Base-by-base conservation (phyloP, 1,140 invertebrate genomes). In the Theocolax elegans region DNA sequence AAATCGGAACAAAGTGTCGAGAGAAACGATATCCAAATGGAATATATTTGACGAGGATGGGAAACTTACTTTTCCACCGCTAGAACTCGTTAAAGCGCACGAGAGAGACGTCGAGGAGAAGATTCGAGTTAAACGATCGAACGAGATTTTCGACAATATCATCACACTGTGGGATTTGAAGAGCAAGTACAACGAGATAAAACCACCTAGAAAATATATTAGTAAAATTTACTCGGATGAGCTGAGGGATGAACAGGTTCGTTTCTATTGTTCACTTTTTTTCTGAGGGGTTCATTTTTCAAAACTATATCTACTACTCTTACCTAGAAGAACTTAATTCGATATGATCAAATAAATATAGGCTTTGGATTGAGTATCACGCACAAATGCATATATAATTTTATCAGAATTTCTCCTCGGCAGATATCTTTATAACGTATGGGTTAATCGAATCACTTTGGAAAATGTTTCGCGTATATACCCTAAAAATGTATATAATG, bases 11-110 rank as follows among this genome's bases (percentile, higher is more conserved):
- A 4, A 4, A 35, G 4, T 4, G 10, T 10, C 4, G 10, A 4
- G 31, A 6, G 10, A 6, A 6, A 35, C 10, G 10, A 10, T 6
- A 4, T 4, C 4, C 31, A 35, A 35, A 15, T 17, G 81, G 59
- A 78, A 77, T 48, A 75, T 79, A 31, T 78, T 86, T 40, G 83
- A 79, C 74, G 67, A 76, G 21, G 60, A 82, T 56, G 84, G 86
- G 31, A 80, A 85, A 38, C 77, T 88, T n/a, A 73, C 67, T 17
- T 86, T 82, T 78, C 88, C 88, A 1, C 82, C 87, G 9, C 6
- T 25, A 0, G 58, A 84, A 73, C 76, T 79, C 76, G 31, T 81
- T 48, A 63, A 77, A 77, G 75, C 75, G 65, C 54, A 79, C 69
- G 76, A 79, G 51, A 21, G 9, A 4, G 25, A 1, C 27, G 25